Base-by-base conservation (phyloP, 2,113 vertebrate species). In the Trichechus manatus region DNA sequence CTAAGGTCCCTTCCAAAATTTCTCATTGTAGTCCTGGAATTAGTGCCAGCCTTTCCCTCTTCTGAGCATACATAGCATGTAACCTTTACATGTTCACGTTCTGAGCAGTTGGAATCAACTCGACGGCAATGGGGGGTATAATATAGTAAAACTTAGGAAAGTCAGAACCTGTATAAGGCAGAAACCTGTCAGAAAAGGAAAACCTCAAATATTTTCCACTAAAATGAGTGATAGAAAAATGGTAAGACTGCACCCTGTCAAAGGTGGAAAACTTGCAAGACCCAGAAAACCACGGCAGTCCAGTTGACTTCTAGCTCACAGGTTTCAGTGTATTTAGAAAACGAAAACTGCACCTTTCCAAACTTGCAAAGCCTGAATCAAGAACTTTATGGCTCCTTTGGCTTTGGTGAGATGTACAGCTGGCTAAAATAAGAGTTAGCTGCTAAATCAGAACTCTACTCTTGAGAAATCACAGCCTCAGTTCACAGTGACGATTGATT, bases 41-140 rank as follows among this genome's bases (percentile, higher is more conserved):
- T 96, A 96, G 96, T 91, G 33, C 59, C 77, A 91, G 9, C 11
- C 8, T 95, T 25, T 83, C 39, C 1, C 29, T 91, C 22, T 83
- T 70, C 59, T 90, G 85, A 44, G 33, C 25, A 95, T 78, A 81
- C 10, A 78, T 23, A 90, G 6, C 50, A 70, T 61, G 22, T 70
- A 96, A 94, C 10, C 79, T 96, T 95, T 90, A 89, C 23, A 68
- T 89, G 56, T 79, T 66, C 89, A 95, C 93, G 13, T 53, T 89
- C 33, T 91, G 61, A 89, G 47, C 47, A 47, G 47, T 47, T 10
- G 10, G 47, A 47, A 47, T 47, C 47, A 10, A 47, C 47, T 47
- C 47, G 10, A 47, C 47, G 10, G 47, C 10, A 47, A 47, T 10
- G 10, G 47, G 47, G 47, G 47, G 61, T 8, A 64, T 19, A 64